Conservation (phyloP, 2,888 invertebrate genomes). For the Meandrusa payeni region DNA sequence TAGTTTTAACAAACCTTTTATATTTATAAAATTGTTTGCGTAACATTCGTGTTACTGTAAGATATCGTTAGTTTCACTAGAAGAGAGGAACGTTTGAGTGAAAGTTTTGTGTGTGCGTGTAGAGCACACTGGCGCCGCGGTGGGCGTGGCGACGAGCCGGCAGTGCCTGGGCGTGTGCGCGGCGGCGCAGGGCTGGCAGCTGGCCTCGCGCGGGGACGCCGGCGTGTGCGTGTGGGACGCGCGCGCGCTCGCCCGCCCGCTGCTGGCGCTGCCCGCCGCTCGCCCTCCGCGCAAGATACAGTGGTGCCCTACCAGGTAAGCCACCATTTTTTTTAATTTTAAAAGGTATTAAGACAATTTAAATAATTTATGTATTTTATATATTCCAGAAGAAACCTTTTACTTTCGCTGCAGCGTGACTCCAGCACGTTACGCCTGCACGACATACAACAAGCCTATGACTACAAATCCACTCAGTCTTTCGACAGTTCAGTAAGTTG, state of each 20-base stretch:
- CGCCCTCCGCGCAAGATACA: conserved; percentile 87
- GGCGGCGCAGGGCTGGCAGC: conserved; percentile 88
- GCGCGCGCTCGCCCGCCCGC: conserved; percentile 91
- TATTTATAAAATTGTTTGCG: no score
- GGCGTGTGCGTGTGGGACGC: conserved; percentile 94
- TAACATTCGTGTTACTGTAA: no score
- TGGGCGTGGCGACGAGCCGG: conserved; percentile 86
- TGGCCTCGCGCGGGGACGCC: conserved; percentile 92
- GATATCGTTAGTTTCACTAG: no score
- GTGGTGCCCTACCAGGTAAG: conserved; percentile 93
- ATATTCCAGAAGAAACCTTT: conserved; percentile 83
- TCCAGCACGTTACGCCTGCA: conserved; percentile 88
- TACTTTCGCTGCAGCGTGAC: conserved; percentile 91
- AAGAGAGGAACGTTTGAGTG: no score
- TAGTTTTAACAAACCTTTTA: no score
- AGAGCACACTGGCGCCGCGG: conserved; percentile 76
- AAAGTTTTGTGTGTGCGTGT: no score
- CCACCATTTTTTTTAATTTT: neutral
- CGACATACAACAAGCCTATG: conserved; percentile 84
- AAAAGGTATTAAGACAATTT: neutral
- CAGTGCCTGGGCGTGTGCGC: conserved; percentile 91
- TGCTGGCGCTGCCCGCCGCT: conserved; percentile 83
- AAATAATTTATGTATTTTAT: no score
- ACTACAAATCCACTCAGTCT: conserved; percentile 35
- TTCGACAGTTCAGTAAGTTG: conserved; percentile 39